These are phyloP conservation scores for Scolopax rusticola DNA, from an alignment of 2,797 vertebrate species.

Conservation along the genomic window DNA sequence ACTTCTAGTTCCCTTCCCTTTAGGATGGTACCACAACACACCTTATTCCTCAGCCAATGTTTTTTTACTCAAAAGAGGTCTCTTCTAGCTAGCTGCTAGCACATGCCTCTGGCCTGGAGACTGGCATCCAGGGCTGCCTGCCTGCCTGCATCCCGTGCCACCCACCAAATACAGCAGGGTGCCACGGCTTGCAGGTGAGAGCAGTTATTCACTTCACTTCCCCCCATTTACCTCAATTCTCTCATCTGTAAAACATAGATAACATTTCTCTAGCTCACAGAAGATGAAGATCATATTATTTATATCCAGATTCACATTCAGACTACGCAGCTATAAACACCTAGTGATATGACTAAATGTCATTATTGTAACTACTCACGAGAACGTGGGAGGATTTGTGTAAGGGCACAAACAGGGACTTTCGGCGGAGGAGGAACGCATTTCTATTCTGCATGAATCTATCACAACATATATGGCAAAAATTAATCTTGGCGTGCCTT, in stretches of 20 bases:
- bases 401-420: constrained; percentile 7
- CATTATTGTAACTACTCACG: constrained; percentile 11
- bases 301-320: constrained; percentile 14
- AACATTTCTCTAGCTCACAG: not conserved
- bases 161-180: not conserved
- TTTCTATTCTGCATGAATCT: not conserved
- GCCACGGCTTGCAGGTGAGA: not conserved
- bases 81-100: not conserved
- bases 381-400: constrained; percentile 33
- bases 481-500: not conserved
- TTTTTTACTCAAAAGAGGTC: not conserved
- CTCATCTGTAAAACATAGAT: not conserved
- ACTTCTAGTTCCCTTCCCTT: not conserved
- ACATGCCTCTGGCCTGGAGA: not conserved
- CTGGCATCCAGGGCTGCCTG: not conserved
- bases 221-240: not conserved
- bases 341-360: constrained; percentile 24
- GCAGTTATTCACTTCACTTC: not conserved
- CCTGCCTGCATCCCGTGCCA: fast-evolving
- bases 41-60: not conserved
- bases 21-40: not conserved
- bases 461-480: not conserved
- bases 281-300: not conserved
- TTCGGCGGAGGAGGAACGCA: fast-evolving
- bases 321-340: constrained; percentile 29